Conservation (phyloP, 2,797 vertebrate species). For the Macropodus opercularis region DNA sequence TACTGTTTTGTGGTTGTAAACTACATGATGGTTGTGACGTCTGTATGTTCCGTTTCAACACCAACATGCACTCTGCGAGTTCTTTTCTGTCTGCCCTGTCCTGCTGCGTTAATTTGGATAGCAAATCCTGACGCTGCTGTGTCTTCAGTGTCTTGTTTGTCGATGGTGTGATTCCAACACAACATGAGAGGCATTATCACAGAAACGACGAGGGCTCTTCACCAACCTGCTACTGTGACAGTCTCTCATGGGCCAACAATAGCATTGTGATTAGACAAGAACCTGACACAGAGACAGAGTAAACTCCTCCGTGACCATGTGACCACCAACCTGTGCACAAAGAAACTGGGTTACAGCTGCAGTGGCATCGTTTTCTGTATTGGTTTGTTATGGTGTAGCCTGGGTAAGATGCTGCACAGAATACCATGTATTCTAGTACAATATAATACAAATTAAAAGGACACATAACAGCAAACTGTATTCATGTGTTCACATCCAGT, state of each 20-base stretch:
- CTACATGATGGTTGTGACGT: background rate
- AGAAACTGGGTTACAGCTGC: constrained; percentile 5
- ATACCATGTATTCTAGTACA: background rate
- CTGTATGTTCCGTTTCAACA: background rate
- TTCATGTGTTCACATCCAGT: background rate
- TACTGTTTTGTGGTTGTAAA: background rate
- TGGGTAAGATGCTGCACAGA: background rate
- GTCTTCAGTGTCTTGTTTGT: constrained; percentile 36
- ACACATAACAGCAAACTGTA: background rate
- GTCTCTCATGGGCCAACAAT: constrained; percentile 68
- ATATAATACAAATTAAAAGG: background rate
- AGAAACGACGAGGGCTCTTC: constrained; percentile 70
- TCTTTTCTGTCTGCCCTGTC: background rate
- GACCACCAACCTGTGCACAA: constrained; percentile 19
- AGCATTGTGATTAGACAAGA: constrained; percentile 72
- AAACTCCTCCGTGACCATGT: constrained; percentile 26
- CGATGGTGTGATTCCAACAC: constrained; percentile 58
- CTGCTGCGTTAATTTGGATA: constrained; percentile 13
- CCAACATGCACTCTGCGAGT: constrained; percentile 2
- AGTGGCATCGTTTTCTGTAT: background rate
- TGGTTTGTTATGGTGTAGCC: background rate
- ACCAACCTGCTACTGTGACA: constrained; percentile 62
- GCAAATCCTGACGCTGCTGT: constrained; percentile 29
- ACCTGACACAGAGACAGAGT: constrained; percentile 30
- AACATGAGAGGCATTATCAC: constrained; percentile 64